These are phyloP conservation scores for Sisyra terminalis DNA, from an alignment of 2,888 invertebrate genomes.

Conservation along the genomic window DNA sequence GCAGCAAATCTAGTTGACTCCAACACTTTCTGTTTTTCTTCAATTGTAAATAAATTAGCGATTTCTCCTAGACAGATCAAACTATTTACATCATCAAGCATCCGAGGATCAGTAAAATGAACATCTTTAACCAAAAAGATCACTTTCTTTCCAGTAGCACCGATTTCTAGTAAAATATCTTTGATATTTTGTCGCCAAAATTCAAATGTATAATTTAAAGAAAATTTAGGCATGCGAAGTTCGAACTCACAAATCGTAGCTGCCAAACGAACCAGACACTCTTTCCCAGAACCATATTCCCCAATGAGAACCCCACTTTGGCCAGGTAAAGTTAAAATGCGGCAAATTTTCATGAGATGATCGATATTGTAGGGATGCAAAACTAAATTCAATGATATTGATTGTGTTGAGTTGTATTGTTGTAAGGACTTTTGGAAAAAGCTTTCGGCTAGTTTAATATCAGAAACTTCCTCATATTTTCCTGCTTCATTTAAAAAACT, in stretches of 20 bases:
- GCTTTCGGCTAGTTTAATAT: constrained; percentile 47
- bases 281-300: constrained; percentile 71
- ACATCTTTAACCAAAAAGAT: constrained; percentile 65
- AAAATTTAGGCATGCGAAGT: constrained; percentile 61
- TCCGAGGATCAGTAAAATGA: constrained; percentile 67
- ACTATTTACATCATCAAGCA: constrained; percentile 69
- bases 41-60: constrained; percentile 66
- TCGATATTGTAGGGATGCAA: constrained; percentile 72
- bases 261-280: constrained; percentile 62
- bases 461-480: constrained; percentile 69
- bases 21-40: constrained; percentile 71
- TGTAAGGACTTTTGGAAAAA: constrained; percentile 47
- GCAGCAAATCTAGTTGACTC: constrained; percentile 55
- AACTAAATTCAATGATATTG: constrained; percentile 52
- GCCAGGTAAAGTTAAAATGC: constrained; percentile 58
- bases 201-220: constrained; percentile 54
- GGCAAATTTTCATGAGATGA: constrained; percentile 66
- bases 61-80: constrained; percentile 75
- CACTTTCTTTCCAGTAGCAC: constrained; percentile 52
- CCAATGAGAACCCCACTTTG: constrained; percentile 70
- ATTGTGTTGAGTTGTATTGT: constrained; percentile 48
- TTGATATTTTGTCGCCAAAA: constrained; percentile 79
- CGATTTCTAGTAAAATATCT: constrained; percentile 47
- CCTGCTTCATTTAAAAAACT: constrained; percentile 65
- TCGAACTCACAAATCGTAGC: constrained; percentile 38